phyloP scores from a whole-genome alignment of 2,113 vertebrate genomes.

The Delphinus delphis region DNA sequence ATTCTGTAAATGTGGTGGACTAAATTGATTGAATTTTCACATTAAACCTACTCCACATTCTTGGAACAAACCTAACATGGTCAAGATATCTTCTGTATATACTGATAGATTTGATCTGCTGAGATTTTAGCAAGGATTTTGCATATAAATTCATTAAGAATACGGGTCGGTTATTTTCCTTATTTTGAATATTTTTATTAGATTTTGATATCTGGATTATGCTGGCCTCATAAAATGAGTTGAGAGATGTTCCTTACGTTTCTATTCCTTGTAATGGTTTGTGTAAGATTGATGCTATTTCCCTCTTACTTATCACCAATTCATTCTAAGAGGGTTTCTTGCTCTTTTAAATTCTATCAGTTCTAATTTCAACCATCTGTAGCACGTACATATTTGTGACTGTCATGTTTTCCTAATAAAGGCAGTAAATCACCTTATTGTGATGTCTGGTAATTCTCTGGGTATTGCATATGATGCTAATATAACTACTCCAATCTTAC shows the following conservation, averaged over 20 bases:
- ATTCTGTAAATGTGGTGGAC: background rate
- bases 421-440: rapidly evolving
- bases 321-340: background rate
- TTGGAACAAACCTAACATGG: background rate
- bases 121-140: background rate
- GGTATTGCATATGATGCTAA: background rate
- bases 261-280: background rate
- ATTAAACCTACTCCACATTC: background rate
- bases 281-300: background rate
- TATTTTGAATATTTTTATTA: background rate
- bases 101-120: background rate
- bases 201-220: background rate
- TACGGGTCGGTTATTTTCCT: background rate
- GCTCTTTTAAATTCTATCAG: background rate
- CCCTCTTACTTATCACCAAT: background rate
- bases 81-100: background rate
- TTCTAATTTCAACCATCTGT: background rate
- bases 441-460: background rate
- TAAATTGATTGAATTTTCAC: background rate
- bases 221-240: background rate
- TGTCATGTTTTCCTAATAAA: background rate
- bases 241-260: background rate
- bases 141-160: background rate
- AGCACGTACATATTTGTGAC: too few relatives aligned
- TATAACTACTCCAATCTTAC: rapidly evolving